Base-by-base conservation (phyloP, 2,113 vertebrate genomes). In the Ailuropoda melanoleuca region DNA sequence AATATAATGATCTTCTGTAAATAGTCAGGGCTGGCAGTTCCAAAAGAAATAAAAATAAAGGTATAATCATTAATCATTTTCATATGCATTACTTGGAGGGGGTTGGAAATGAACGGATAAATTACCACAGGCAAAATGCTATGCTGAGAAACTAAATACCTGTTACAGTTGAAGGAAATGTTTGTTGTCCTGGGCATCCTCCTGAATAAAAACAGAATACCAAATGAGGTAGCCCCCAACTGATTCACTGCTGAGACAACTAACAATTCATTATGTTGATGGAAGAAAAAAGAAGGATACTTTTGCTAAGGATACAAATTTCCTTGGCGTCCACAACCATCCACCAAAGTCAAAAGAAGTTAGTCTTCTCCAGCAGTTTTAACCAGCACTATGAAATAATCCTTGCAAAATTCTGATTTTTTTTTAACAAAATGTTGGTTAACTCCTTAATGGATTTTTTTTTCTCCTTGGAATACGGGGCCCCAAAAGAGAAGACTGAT, bases 21-120 rank as follows among this genome's bases (percentile, higher is more conserved):
- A 96, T 97, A 98, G 91, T 95, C 96, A 93, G 85, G 88, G 60
- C 46, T 97, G 95, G 95, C 89, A 97, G 87, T 96, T 97, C 93
- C 89, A 96, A 97, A 97, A 96, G 95, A 97, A 97, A 97, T 97
- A 98, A 98, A 98, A 97, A 98, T 95, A 97, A 97, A 98, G 68
- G 97, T 97, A 96, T 98, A 92, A 97, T 96, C 96, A 98, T 97
- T 97, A 94, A 97, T 97, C 96, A 97, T 97, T 97, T 98, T 97
- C 92, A 97, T 95, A 95, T 88, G 68, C 62, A 62, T 94, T 97
- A 95, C 89, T 96, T 94, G 74, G 92, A 50, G n/a, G 83, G 29
- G 86, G 60, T 64, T 93, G 43, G 78, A 95, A 97, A 97, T 92
- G 43, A 96, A 89, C 68, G 84, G 92, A 95, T 96, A 97, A 93